Conservation (phyloP, 2,888 invertebrate species). For the Mechanitis mazaeus region DNA sequence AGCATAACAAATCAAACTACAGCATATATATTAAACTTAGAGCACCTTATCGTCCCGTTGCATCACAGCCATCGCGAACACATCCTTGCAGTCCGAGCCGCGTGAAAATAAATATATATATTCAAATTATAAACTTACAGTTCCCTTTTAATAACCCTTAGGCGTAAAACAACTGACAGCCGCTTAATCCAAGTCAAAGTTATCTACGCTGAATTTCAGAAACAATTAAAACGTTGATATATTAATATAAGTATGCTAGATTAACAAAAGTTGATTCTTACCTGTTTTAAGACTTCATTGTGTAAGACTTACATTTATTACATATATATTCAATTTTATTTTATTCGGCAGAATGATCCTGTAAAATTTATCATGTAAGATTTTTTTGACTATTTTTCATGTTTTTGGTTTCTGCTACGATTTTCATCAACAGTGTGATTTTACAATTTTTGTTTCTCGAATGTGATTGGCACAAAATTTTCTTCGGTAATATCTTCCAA, state of each 20-base stretch:
- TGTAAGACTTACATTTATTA: conserved; percentile 39
- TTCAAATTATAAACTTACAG: conserved; percentile 25
- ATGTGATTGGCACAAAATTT: conserved; percentile 21
- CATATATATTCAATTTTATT: conserved; percentile 39
- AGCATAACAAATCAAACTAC: conserved; percentile 39
- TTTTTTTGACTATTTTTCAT: conserved; percentile 41
- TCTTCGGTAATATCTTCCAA: conserved; percentile 17
- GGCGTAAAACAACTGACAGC: conserved; percentile 76
- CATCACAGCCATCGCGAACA: conserved; percentile 61
- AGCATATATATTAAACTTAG: conserved; percentile 29
- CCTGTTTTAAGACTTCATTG: conserved; percentile 57
- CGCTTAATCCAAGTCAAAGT: conserved; percentile 43
- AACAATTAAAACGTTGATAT: conserved; percentile 15
- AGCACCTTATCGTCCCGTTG: conserved; percentile 75
- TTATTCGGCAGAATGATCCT: conserved; percentile 50
- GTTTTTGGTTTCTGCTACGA: conserved; percentile 48
- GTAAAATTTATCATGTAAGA: conserved; percentile 47
- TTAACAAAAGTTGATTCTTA: conserved; percentile 36
- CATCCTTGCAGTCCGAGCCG: conserved; percentile 61
- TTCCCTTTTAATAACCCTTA: conserved; percentile 40
- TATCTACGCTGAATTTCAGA: conserved; percentile 39
- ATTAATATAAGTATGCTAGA: conserved; percentile 7
- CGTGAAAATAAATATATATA: conserved; percentile 47
- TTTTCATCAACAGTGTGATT: conserved; percentile 17
- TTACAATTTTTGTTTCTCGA: not conserved